Base-by-base conservation (phyloP, 2,797 vertebrate species). In the Gobionotothen gibberifrons region DNA sequence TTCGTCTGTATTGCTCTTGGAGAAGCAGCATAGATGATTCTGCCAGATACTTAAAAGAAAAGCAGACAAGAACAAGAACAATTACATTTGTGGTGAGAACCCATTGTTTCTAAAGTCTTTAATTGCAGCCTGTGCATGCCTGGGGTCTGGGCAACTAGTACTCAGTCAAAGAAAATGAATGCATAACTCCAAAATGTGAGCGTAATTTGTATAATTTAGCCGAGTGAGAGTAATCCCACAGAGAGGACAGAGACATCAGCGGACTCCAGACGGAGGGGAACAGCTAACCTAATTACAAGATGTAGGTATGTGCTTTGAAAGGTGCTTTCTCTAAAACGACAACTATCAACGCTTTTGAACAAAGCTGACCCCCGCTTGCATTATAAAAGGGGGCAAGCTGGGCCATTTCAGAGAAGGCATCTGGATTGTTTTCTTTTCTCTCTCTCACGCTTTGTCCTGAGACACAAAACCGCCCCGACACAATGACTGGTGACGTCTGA, bases 401-500 rank as follows among this genome's bases (percentile, higher is more conserved):
- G 65, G 69, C 62, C 71, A 43, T 87, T 89, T 89, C 84, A 78
- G 84, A 78, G 84, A 39, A 82, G 85, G 82, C 74, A 82, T 89
- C 86, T 83, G 73, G 83, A 89, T 91, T 84, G 87, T 85, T 89
- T 87, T 88, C 88, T 86, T 93, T 91, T 84, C 85, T 88, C 69
- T 84, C 76, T 83, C 76, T 85, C 72, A 53, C 58, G 69, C 87
- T 91, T 94, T 93, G 92, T 93, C 83, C 89, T 1, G 32, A 78
- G 80, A 93, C 88, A 92, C 76, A 90, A 89, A 93, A 87, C 64
- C 43, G 8, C 5, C 44, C 44, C 48, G 10, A 61, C 77, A 94
- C 93, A 94, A 93, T 90, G 88, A 89, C 75, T 69, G 0, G 74
- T 92, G 90, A 92, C 88, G 86, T 91, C 83, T 52, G 74, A 85